A percentile compares a stretch with the other conserved stretches of the same genome.
Conservation (phyloP, 2,797 vertebrate species). For the Mallotus villosus region DNA sequence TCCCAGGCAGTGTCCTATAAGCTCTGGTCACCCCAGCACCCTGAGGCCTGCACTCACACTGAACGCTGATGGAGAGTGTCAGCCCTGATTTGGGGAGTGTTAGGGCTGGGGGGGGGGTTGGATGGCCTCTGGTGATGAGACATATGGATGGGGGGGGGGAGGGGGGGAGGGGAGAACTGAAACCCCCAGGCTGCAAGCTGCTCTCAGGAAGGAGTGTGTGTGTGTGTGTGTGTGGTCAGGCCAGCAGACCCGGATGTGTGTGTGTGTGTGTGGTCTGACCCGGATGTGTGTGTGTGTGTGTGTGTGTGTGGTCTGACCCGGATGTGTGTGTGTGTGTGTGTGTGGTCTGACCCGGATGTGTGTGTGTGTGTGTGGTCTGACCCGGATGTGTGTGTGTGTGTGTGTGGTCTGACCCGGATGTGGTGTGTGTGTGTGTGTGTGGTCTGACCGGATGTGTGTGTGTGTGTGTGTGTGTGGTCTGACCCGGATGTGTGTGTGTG, state of each 20-base stretch:
- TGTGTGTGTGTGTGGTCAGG: background rate
- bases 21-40: background rate
- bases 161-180: background rate
- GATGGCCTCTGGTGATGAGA: no score
- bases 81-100: no score
- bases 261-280: constrained; percentile 14
- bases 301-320: constrained; percentile 70
- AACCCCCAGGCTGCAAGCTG: background rate
- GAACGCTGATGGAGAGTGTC: background rate
- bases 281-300: no score
- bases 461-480: no score
- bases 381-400: constrained; percentile 84
- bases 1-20: no score
- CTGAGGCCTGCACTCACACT: background rate
- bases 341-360: constrained; percentile 84
- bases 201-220: background rate
- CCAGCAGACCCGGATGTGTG: background rate
- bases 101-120: no score
- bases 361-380: constrained; percentile 45
- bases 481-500: no score
- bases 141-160: no score
- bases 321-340: constrained; percentile 69
- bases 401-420: constrained; percentile 77
- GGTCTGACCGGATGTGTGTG: background rate
- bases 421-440: constrained; percentile 45